These are phyloP conservation scores for Zaprionus ornatus DNA, from an alignment of 1,140 invertebrate species.

Conservation along the genomic window DNA sequence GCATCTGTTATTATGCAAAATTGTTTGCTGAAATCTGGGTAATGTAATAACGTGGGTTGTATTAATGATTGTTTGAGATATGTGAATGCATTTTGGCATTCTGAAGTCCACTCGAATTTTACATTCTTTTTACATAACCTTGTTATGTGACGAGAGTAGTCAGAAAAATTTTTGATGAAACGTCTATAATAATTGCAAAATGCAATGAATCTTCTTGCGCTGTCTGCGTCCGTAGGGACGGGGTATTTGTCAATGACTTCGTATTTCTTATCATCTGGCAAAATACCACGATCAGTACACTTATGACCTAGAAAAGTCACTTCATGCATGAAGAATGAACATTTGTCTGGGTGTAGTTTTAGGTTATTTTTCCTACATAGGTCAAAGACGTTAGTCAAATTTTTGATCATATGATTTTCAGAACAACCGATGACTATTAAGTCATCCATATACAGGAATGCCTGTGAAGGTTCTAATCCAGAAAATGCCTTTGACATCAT, in stretches of 20 bases:
- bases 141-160: conserved; percentile 38
- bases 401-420: conserved; percentile 28
- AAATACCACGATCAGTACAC: conserved; percentile 23
- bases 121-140: conserved; percentile 55
- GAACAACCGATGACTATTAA: conserved; percentile 27
- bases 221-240: conserved; percentile 19
- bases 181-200: conserved; percentile 39
- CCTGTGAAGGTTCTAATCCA: conserved; percentile 11
- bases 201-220: conserved; percentile 23
- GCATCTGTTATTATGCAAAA: conserved; percentile 59
- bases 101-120: conserved; percentile 42
- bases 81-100: conserved; percentile 60
- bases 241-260: conserved; percentile 23
- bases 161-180: conserved; percentile 30
- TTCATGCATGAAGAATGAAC: conserved; percentile 29
- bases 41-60: conserved; percentile 65
- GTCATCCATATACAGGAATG: conserved; percentile 26
- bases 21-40: conserved; percentile 75
- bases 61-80: conserved; percentile 52
- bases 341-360: conserved; percentile 30
- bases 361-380: conserved; percentile 24
- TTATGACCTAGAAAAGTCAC: conserved; percentile 24
- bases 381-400: conserved; percentile 23
- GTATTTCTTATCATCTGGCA: conserved; percentile 15
- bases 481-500: conserved; percentile 24